phyloP scores from a whole-genome alignment of 2,797 vertebrate genomes.

The Aulostomus chinensis region DNA sequence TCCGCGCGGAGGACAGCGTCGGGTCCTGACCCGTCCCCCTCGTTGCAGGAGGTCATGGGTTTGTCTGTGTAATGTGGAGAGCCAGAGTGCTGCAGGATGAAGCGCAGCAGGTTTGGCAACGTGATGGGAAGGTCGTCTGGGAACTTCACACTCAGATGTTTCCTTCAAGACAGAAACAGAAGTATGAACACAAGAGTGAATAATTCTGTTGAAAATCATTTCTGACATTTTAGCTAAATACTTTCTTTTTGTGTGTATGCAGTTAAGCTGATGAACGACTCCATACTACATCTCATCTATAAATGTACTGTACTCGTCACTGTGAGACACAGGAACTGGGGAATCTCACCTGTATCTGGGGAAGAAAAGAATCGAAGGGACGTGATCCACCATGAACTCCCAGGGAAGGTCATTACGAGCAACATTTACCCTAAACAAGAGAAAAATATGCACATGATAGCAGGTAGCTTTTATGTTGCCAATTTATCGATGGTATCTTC shows the following conservation, averaged over 20 bases:
- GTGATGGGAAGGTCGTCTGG: conserved; percentile 73
- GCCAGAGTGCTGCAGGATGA: conserved; percentile 73
- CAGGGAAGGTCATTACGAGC: conserved; percentile 95
- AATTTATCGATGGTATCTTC: too few relatives aligned
- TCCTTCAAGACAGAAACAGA: conserved; percentile 52
- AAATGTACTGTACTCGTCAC: too few relatives aligned
- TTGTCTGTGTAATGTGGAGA: conserved; percentile 19
- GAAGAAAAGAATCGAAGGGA: conserved; percentile 92
- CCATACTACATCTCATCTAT: too few relatives aligned
- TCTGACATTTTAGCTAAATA: too few relatives aligned
- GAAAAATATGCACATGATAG: too few relatives aligned
- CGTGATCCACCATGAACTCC: conserved; percentile 96
- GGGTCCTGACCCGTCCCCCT: neutral
- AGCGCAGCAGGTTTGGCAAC: conserved; percentile 77
- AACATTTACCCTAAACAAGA: conserved; percentile 94
- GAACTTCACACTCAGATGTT: conserved; percentile 77
- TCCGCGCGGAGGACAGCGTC: conserved; percentile 54
- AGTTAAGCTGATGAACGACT: neutral
- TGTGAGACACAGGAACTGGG: neutral
- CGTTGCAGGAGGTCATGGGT: neutral
- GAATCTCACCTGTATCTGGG: conserved; percentile 91
- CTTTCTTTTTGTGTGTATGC: neutral
- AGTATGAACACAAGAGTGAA: neutral
- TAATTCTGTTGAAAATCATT: neutral
- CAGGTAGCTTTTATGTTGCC: too few relatives aligned